Conservation (phyloP, 2,888 invertebrate genomes). For the Drosophila subsilvestris region DNA sequence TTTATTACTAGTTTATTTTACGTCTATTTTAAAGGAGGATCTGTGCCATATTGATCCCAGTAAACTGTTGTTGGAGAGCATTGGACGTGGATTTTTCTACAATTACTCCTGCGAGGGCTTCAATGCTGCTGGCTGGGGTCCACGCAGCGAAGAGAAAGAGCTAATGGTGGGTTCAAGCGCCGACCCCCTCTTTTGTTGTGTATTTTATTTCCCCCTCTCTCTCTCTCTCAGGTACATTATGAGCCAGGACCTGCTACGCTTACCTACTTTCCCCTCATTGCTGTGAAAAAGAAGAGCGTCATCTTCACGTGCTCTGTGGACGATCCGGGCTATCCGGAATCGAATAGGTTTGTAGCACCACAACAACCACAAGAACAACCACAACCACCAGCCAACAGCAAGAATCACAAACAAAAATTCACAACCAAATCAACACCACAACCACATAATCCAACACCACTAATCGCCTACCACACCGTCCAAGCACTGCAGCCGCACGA, state of each 20-base stretch:
- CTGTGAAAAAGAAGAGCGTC: conserved; percentile 92
- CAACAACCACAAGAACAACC: conserved; percentile 36
- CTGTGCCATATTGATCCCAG: conserved; percentile 95
- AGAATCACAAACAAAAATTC: conserved; percentile 26
- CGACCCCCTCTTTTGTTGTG: not conserved
- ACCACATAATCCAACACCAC: conserved; percentile 12
- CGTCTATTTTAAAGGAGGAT: conserved; percentile 83
- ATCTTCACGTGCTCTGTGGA: conserved; percentile 93
- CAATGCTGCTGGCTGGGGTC: conserved; percentile 95
- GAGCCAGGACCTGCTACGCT: conserved; percentile 93
- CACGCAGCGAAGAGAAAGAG: conserved; percentile 90
- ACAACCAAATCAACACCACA: conserved; percentile 14
- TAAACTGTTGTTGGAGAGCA: conserved; percentile 92
- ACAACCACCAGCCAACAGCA: conserved; percentile 26
- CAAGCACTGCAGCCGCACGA: conserved; percentile 78
- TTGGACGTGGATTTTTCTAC: conserved; percentile 95
- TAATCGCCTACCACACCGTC: conserved; percentile 77
- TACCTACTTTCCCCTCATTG: conserved; percentile 89
- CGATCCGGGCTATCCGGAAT: conserved; percentile 92
- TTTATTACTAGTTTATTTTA: conserved; percentile 2
- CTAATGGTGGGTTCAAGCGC: conserved; percentile 86
- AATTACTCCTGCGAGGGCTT: conserved; percentile 97
- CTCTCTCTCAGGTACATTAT: conserved; percentile 84
- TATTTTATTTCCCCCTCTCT: not conserved
- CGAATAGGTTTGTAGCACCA: conserved; percentile 82